Evolutionary conservation across 2,797 vertebrate species (phyloP), one percentile per base, ranked within the genome.

Genomic region (Siniperca obscura): DNA sequence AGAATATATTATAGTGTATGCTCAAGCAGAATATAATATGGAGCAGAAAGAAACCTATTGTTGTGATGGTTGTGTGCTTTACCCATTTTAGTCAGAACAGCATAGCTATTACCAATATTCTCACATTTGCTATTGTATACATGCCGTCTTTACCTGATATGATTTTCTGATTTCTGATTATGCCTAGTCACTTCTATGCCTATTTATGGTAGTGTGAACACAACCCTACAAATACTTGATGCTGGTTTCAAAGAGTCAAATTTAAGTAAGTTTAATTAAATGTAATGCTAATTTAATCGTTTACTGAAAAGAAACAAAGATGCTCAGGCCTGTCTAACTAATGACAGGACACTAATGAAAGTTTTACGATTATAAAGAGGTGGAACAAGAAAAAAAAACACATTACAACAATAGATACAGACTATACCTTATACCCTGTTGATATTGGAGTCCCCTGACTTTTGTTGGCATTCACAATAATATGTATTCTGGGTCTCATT

Each of bases 1-100:
- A 74, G 76, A 81, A 79, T 77, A 74, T 19, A 82, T 89, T 78
- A 77, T 3, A 55, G 11, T 4, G 1, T 53, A 68, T 64, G n/a
- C 60, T 85, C 16, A 44, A 68, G 65, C 30, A 50, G 60, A 77
- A 38, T 13, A 55, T 25, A 61, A 60, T 61, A 52, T 65, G 11
- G 14, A 36, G 30, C 60, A 56, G 13, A 56, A 11, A 77, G 16
- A 64, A 67, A 52, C 3, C 25, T 42, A 44, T 46, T 60, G 14
- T 46, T 66, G 13, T 74, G 13, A 21, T 70, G 50, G 40, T 55
- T 70, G 55, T 70, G 21, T 21, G 27, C 44, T 53, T 21, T 40
- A 6, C 6, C 3, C 14, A 16, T 56, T 74, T 46, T 25, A 59
- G 48, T 76, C 40, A 73, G 53, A 79, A 25, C 40, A 73, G 19